Base-by-base conservation (phyloP, 2,797 vertebrate species). In the Allochrocebus solatus region DNA sequence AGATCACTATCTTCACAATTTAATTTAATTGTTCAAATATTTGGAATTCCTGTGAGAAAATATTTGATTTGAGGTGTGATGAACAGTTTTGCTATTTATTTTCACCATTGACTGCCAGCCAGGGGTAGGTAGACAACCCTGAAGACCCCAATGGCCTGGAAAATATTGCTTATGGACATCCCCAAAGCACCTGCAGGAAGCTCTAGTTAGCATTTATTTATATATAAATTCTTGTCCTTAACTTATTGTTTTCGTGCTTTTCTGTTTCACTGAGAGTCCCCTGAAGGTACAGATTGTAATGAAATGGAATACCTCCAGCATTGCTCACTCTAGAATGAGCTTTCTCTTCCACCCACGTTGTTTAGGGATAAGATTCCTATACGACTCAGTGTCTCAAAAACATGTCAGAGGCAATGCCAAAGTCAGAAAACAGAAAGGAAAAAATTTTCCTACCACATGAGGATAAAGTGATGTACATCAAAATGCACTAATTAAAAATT, bases 131-230 rank as follows among this genome's bases (percentile, higher is more conserved):
- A 24, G 11, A 7, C 3, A 14, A 53, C 0, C 17, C 46, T 50
- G 36, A 9, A 67, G 24, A 10, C 59, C 4, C 9, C 1, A 3
- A 1, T 39, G 14, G 2, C 3, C 16, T 61, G 4, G 39, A 46
- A 61, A 36, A 8, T 26, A 30, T 41, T 26, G 28, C 8, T 14
- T 17, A 3, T 24, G 8, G 46, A 4, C n/a, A 36, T 43, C 11
- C 33, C 33, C 28, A 13, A 39, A 28, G 2, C 53, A 33, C 28
- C 14, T 59, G 16, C 2, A 61, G 33, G 41, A 76, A 64, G 50
- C 61, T 55, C 3, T 7, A 22, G 48, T 26, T n/a, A n/a, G 12
- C 43, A 41, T 4, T 4, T n/a, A 22, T 57, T 43, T 70, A 57
- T 11, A 19, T n/a, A 4, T 16, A 2, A 81, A 43, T n/a, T 26